Percentiles rank a stretch among this genome's conserved stretches.
Evolutionary conservation across 2,888 invertebrate species (phyloP).

Genomic region (Euplagia quadripunctaria): DNA sequence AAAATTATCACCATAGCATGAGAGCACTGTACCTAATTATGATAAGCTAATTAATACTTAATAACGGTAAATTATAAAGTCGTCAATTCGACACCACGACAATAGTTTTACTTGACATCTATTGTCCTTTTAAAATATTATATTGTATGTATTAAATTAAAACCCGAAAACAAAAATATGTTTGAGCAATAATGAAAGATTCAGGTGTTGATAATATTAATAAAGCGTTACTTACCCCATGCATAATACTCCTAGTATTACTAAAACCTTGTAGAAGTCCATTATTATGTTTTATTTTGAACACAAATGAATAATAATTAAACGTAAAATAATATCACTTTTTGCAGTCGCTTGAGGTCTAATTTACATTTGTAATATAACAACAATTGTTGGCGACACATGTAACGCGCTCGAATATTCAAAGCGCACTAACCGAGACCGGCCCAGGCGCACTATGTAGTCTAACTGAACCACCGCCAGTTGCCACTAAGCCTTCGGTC

Average conservation of each 20-base stretch:
- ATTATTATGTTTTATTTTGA: constrained; percentile 27
- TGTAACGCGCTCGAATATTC: constrained; percentile 43
- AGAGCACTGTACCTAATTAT: background rate
- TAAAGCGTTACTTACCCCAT: constrained; percentile 38
- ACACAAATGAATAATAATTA: constrained; percentile 14
- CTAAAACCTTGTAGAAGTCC: constrained; percentile 35
- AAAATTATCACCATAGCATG: no score
- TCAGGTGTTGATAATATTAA: background rate
- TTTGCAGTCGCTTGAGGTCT: background rate
- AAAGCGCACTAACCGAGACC: constrained; percentile 48
- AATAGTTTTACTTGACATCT: background rate
- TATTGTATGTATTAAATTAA: no score
- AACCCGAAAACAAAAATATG: background rate
- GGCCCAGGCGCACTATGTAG: constrained; percentile 37
- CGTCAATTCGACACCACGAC: background rate
- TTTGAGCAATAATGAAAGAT: background rate
- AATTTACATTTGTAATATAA: constrained; percentile 4
- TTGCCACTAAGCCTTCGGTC: constrained; percentile 16
- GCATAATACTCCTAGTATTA: constrained; percentile 46
- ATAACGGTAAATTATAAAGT: background rate
- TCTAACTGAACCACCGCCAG: constrained; percentile 22
- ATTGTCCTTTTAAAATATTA: background rate
- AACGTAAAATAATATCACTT: constrained; percentile 8
- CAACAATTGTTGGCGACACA: constrained; percentile 21
- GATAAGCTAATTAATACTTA: background rate